These are phyloP conservation scores for Ascaphus truei DNA, from an alignment of 2,113 vertebrate genomes.

Conservation along the genomic window DNA sequence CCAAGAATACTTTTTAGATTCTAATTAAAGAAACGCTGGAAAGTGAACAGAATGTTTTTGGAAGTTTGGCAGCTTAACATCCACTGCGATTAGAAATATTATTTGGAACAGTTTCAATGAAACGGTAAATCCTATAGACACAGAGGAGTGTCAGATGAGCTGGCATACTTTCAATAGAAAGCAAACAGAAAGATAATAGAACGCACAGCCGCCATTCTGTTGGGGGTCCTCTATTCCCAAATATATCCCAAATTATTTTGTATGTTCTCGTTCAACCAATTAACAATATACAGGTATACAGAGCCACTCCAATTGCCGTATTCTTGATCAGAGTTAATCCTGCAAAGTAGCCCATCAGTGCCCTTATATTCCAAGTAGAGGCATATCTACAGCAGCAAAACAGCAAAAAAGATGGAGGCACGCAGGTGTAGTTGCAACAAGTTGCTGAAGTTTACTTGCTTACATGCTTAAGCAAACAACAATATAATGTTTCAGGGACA, in stretches of 20 bases:
- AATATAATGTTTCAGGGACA: too few relatives aligned
- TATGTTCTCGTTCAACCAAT: too few relatives aligned
- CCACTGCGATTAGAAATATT: background rate
- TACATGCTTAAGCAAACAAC: too few relatives aligned
- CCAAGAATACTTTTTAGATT: background rate
- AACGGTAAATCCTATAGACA: background rate
- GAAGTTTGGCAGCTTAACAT: conserved; percentile 6
- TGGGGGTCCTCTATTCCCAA: background rate
- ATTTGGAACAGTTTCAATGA: conserved; percentile 29
- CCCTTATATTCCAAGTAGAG: too few relatives aligned
- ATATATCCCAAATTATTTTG: background rate
- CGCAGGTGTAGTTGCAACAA: too few relatives aligned
- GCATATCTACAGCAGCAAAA: too few relatives aligned
- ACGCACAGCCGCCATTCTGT: background rate
- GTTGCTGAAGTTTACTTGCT: too few relatives aligned
- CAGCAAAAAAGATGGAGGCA: too few relatives aligned
- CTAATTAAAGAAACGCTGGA: conserved; percentile 7
- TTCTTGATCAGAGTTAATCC: too few relatives aligned
- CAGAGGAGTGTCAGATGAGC: conserved; percentile 7
- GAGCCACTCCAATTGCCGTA: too few relatives aligned
- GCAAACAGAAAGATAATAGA: background rate
- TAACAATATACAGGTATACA: too few relatives aligned
- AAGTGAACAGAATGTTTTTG: conserved; percentile 17
- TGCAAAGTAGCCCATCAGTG: too few relatives aligned
- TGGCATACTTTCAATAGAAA: conserved; percentile 14